phyloP scores from a whole-genome alignment of 1,140 invertebrate species.

The Drosophila biarmipes region DNA sequence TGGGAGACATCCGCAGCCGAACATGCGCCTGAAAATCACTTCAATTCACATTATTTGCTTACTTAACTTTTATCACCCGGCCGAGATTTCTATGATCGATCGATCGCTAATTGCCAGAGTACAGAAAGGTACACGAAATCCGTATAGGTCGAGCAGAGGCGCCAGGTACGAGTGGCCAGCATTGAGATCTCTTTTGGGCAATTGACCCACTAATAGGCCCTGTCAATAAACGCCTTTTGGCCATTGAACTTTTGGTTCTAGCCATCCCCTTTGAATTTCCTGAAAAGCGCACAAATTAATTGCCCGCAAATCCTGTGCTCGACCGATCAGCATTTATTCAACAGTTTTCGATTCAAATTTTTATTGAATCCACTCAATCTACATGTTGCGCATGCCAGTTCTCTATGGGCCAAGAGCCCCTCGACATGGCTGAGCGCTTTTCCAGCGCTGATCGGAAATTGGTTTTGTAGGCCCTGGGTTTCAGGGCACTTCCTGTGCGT shows the following conservation, averaged over 20 bases:
- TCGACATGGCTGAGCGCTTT: conserved; percentile 52
- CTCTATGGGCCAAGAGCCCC: conserved; percentile 15
- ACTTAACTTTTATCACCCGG: conserved; percentile 82
- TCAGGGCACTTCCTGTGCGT: conserved; percentile 58
- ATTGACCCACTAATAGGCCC: conserved; percentile 77
- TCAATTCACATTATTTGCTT: conserved; percentile 79
- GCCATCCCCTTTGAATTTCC: conserved; percentile 8
- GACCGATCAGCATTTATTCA: conserved; percentile 59
- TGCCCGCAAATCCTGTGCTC: conserved; percentile 83
- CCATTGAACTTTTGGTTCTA: conserved; percentile 52
- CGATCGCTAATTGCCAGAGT: conserved; percentile 67
- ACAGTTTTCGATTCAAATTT: conserved; percentile 78
- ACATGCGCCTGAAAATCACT: conserved; percentile 65
- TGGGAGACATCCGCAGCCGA: conserved; percentile 7
- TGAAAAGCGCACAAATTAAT: conserved; percentile 72
- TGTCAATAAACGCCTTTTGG: conserved; percentile 69
- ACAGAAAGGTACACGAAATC: conserved; percentile 58
- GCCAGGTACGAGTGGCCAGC: conserved; percentile 29
- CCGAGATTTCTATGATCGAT: conserved; percentile 30
- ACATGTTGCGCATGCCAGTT: conserved; percentile 76
- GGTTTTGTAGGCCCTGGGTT: conserved; percentile 64
- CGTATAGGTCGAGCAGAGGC: conserved; percentile 24
- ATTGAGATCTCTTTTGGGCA: conserved; percentile 51
- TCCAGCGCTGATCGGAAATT: conserved; percentile 73
- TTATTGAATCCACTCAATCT: conserved; percentile 63